Base-by-base conservation (phyloP, 2,888 invertebrate species). In the Parnassius glacialis region DNA sequence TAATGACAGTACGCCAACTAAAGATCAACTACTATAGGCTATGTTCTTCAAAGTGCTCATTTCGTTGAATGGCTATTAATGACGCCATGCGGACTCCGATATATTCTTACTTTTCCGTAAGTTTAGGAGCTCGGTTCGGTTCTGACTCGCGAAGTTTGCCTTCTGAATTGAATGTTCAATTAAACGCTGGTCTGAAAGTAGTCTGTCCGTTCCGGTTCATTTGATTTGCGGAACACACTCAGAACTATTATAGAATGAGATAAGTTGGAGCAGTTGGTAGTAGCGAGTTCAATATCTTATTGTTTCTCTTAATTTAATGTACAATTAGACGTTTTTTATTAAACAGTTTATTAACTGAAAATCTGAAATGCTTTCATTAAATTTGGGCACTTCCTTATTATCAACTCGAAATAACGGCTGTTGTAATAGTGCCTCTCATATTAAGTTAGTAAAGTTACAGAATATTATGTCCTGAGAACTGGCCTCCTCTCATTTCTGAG, bases 91-190 rank as follows among this genome's bases (percentile, higher is more conserved):
- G 42, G 57, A 61, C 57, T 16, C 45, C 41, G 45, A 53, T 57
- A 57, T 62, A 57, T 62, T n/a, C 48, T 42, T 62, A 57, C 61
- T 62, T 59, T 55, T 41, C 45, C 50, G 59, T 13, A 55, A 60
- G 60, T 56, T 47, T 57, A 52, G 50, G 20, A 42, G 47, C 57
- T 47, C 20, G 52, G 41, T 43, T 56, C 63, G 54, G 54, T 63
- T 50, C 25, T 52, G 52, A 59, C 16, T 59, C 56, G 67, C 67
- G 72, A 80, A 79, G 74, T 81, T 81, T 74, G 73, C 70, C 73
- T 73, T 74, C 69, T 66, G 73, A 74, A 80, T 77, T 78, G 74
- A 78, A 76, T 80, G 74, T 76, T 77, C 78, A 80, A 82, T 79
- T 81, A 79, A 79, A 78, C 71, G 71, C 59, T 66, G 65, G 62